These are phyloP conservation scores for Drosophila melanogaster DNA, from an alignment of 1,140 invertebrate species.

Conservation along the genomic window Release_6_plus_ISO1_MT NT_033777.3:5307501-5308000, in stretches of 20 bases:
- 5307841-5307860: constrained; percentile 28
- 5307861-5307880: constrained; percentile 44
- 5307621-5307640: constrained; percentile 5
- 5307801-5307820: constrained; percentile 48
- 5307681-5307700: constrained; percentile 32
- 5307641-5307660: constrained; percentile 29
- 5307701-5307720: constrained; percentile 20
- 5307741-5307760: constrained; percentile 6
- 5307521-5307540: constrained; percentile 46
- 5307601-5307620: constrained; percentile 57
- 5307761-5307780: background rate
- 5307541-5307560: constrained; percentile 36
- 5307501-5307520: constrained; percentile 49
- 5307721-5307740: constrained; percentile 25
- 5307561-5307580: constrained; percentile 66
- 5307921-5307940: constrained; percentile 45
- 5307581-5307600: constrained; percentile 65
- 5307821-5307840: constrained; percentile 35
- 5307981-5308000: constrained; percentile 67
- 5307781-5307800: constrained; percentile 8
- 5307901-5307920: constrained; percentile 58
- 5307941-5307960: constrained; percentile 25
- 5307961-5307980: constrained; percentile 51
- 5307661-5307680: constrained; percentile 28
- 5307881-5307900: constrained; percentile 60